Conservation (phyloP, 1,140 invertebrate genomes). For the Drosophila nasuta region DNA sequence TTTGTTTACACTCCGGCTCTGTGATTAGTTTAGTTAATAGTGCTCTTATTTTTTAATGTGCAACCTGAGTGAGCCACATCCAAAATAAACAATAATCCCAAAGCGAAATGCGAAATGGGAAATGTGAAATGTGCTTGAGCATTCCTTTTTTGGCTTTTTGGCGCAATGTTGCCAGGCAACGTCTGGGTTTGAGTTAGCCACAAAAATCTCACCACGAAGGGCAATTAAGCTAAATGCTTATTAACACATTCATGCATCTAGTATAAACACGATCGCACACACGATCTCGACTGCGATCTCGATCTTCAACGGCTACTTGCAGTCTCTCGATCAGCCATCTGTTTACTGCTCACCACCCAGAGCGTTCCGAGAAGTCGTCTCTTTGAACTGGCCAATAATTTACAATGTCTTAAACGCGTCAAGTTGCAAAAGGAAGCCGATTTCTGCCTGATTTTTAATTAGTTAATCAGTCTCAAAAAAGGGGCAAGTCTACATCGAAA, state of each 20-base stretch:
- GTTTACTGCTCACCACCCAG: slow-evolving; percentile 46
- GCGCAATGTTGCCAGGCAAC: slow-evolving; percentile 3
- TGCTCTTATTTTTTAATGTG: slow-evolving; percentile 64
- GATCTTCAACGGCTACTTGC: slow-evolving; percentile 49
- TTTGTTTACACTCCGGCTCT: slow-evolving; percentile 64
- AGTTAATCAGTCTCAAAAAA: slow-evolving; percentile 8
- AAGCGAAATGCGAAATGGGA: slow-evolving; percentile 6
- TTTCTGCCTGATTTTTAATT: slow-evolving; percentile 6
- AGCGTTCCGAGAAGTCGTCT: slow-evolving; percentile 23
- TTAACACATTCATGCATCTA: slow-evolving; percentile 46
- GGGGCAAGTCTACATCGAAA: slow-evolving; percentile 1
- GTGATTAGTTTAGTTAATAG: slow-evolving; percentile 67
- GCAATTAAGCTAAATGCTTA: slow-evolving; percentile 51
- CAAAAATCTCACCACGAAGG: slow-evolving; percentile 29
- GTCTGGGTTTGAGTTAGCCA: not conserved
- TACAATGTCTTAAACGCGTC: slow-evolving; percentile 47
- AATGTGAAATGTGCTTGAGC: slow-evolving; percentile 22
- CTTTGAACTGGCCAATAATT: slow-evolving; percentile 67
- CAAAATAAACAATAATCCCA: slow-evolving; percentile 71
- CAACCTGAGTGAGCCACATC: slow-evolving; percentile 74
- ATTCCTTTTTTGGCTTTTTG: slow-evolving; percentile 30
- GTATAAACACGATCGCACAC: slow-evolving; percentile 34
- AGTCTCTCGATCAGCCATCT: slow-evolving; percentile 55
- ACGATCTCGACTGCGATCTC: not conserved
- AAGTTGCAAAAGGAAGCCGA: slow-evolving; percentile 31